A percentile compares a stretch with the other conserved stretches of the same genome.
Conservation (phyloP, 2,888 invertebrate genomes). For the Cephus spinipes region DNA sequence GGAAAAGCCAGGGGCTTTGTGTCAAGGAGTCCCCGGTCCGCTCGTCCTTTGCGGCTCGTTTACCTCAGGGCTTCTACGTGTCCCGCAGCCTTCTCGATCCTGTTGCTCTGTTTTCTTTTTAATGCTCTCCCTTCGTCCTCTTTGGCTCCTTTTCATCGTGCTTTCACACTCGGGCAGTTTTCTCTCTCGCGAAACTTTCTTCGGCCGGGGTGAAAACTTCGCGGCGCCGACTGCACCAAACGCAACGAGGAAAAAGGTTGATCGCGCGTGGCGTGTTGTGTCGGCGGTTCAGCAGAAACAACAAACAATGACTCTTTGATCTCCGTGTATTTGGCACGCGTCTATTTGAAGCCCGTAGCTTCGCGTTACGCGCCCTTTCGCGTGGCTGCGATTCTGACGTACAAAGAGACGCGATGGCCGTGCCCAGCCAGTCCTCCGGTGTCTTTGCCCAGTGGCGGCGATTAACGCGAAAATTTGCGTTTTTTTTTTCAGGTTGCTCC, state of each 20-base stretch:
- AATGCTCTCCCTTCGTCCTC: neutral
- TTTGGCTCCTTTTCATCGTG: neutral
- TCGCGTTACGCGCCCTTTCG: neutral
- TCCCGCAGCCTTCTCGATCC: neutral
- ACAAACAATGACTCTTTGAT: conserved; percentile 6
- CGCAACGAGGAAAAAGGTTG: neutral
- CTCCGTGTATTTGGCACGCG: neutral
- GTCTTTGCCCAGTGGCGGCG: neutral
- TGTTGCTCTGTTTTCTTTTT: neutral
- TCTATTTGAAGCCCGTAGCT: neutral
- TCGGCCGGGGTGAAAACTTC: neutral
- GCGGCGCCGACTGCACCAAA: neutral
- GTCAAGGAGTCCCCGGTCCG: conserved; percentile 23
- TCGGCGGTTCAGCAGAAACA: neutral
- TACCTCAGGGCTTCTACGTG: neutral
- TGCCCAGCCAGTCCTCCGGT: neutral
- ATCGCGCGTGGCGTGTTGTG: neutral
- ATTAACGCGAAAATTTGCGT: neutral
- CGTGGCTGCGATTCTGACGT: neutral
- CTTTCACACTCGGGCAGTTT: neutral
- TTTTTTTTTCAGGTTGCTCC: neutral
- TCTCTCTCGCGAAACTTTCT: neutral
- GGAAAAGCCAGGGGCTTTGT: conserved; percentile 19
- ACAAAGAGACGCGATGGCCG: neutral
- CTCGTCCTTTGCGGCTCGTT: conserved; percentile 19